Conservation (phyloP, 2,797 vertebrate species). For the Rhabdomys pumilio region DNA sequence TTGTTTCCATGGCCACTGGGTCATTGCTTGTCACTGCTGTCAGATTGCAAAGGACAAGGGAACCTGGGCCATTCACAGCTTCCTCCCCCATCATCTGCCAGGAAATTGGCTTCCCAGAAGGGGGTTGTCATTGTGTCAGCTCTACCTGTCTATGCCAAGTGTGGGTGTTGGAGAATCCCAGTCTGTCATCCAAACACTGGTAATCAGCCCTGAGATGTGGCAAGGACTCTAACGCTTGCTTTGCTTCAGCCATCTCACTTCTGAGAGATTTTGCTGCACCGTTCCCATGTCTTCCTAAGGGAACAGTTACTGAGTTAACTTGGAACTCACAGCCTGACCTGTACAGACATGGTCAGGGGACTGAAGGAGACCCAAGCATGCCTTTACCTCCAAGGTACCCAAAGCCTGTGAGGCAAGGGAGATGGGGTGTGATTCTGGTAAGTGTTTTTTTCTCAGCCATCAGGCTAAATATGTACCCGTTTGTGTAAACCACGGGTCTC, state of each 20-base stretch:
- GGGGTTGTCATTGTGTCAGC: background rate
- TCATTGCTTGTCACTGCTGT: background rate
- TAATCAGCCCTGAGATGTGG: background rate
- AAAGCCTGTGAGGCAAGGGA: background rate
- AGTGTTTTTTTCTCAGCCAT: background rate
- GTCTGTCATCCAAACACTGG: background rate
- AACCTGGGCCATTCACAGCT: background rate
- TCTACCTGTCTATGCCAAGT: background rate
- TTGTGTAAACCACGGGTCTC: conserved; percentile 58
- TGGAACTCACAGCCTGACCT: background rate
- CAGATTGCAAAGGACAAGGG: conserved; percentile 6
- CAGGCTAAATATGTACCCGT: conserved; percentile 68
- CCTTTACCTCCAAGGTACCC: accelerated
- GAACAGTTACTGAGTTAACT: accelerated
- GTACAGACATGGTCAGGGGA: background rate
- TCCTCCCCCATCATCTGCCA: conserved; percentile 21
- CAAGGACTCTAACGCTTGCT: background rate
- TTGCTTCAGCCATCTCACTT: background rate
- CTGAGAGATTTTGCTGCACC: background rate
- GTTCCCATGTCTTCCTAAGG: accelerated
- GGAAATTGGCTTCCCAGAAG: background rate
- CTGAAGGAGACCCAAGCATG: background rate
- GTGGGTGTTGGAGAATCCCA: conserved; percentile 3
- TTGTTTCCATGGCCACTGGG: background rate
- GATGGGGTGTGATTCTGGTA: background rate